Base-by-base conservation (phyloP, 30 jellyfish, hydroid and myxozoan species). In the Pelagia noctiluca region DNA sequence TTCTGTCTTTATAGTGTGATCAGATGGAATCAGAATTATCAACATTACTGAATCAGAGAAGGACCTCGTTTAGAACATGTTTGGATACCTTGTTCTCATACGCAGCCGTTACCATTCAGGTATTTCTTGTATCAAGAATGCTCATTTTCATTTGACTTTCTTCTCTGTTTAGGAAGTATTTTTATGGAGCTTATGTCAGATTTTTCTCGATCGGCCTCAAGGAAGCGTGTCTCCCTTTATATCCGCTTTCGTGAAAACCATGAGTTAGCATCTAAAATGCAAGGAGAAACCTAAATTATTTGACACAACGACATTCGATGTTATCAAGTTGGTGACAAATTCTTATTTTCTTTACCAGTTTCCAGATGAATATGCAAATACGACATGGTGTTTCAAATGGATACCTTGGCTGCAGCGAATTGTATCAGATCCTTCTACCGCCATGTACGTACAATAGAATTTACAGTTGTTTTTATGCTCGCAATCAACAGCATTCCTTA, bases 21-120 rank as follows among this genome's bases (percentile, higher is more conserved):
- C 97, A 87, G 37, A 72, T 93, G 88, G 98, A 93, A 53, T 19
- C 81, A 11, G 98, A 93, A 64, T 52, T 93, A 26, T 62, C 96
- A 2, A 83, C 71, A 26, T 37, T 90, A 28, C 53, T 87, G 38
- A 87, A 83, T 69, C 98, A 93, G 54, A 73, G 98, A 42, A 79
- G 97, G 26, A 35, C 85, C 21, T 80, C 98, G 13, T 68, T 93
- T 37, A 87, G 91, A 31, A 36, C 76, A 3, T 93, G 98, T 38
- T 54, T 93, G 54, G 97, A 93, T 30, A 53, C 96, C n/a, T 42
- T 93, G 28, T 63, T 93, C 54, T 75, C 97, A 29, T 93, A 93
- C 70, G 88, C 98, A 63, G 49, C 95, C 13, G 52, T 92, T 31
- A 96, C 75, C 42, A 63, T 63, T 8, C 98, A 91, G 93, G 97